Percentiles rank a stretch among this genome's conserved stretches.
Evolutionary conservation across 2,113 vertebrate species (phyloP).

Genomic region (Stercorarius parasiticus): DNA sequence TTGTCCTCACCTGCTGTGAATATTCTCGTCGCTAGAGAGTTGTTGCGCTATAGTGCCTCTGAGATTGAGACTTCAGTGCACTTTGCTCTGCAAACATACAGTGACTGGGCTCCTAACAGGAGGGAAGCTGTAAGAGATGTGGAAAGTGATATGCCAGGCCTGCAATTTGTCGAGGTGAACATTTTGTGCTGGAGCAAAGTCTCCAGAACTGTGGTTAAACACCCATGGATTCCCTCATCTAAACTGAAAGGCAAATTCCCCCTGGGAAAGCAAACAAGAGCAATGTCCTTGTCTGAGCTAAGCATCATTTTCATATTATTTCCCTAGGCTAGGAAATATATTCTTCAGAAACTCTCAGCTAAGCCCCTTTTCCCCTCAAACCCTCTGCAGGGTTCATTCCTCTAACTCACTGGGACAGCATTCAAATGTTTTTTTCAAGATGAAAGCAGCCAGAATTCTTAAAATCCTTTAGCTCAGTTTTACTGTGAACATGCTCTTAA

Average conservation of each 20-base stretch:
- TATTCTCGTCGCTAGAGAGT: not conserved
- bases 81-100: not conserved
- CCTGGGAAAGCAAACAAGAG: not conserved
- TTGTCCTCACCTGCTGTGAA: not conserved
- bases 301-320: not conserved
- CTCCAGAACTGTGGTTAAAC: not conserved
- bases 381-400: not conserved
- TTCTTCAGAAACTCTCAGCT: not conserved
- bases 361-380: not conserved
- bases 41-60: not conserved
- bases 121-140: not conserved
- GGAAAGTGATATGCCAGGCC: not conserved
- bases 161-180: not conserved
- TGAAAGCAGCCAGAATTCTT: not conserved
- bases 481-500: not conserved
- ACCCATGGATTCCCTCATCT: not conserved
- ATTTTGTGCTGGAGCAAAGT: not conserved
- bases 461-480: not conserved
- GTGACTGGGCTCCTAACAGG: not conserved
- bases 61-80: not conserved
- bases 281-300: not conserved
- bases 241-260: not conserved
- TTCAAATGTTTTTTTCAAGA: not conserved
- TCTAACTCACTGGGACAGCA: not conserved
- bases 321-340: not conserved